Evolutionary conservation across 2,113 vertebrate species (phyloP).

Genomic region (Chloebia gouldiae): DNA sequence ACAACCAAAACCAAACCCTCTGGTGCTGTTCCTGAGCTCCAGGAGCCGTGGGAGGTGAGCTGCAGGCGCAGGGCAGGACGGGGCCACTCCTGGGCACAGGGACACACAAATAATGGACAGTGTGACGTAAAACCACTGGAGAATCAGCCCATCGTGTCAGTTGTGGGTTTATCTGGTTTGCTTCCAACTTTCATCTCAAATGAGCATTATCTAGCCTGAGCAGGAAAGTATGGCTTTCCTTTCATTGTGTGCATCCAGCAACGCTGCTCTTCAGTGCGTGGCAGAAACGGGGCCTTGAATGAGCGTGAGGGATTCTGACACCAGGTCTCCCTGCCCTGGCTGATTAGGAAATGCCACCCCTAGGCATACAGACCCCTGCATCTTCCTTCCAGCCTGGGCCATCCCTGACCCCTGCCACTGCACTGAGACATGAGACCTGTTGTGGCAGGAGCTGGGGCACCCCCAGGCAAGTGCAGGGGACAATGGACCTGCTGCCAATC

Average conservation of each 20-base stretch:
- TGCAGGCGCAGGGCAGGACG: fast-evolving
- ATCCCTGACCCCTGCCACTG: background rate
- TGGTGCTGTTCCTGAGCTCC: background rate
- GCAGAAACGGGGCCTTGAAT: background rate
- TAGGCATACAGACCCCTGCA: background rate
- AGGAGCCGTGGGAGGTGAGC: background rate
- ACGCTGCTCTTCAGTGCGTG: background rate
- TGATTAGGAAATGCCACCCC: background rate
- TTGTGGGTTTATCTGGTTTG: slow-evolving; percentile 9
- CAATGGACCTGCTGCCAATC: background rate
- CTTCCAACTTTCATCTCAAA: slow-evolving; percentile 27
- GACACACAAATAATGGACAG: background rate
- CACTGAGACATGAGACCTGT: fast-evolving
- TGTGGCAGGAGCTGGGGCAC: background rate
- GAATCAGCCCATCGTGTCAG: background rate
- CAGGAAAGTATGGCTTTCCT: slow-evolving; percentile 47
- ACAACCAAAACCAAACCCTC: background rate
- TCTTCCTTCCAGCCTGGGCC: fast-evolving
- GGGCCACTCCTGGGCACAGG: background rate
- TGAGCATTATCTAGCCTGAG: background rate
- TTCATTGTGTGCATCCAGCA: slow-evolving; percentile 34
- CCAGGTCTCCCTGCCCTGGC: background rate
- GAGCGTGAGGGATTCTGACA: fast-evolving
- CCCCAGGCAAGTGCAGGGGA: background rate
- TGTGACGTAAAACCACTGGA: background rate